Evolutionary conservation across 1,140 invertebrate species (phyloP), one percentile per base, ranked within the genome.

Genomic region (Varroa destructor): DNA sequence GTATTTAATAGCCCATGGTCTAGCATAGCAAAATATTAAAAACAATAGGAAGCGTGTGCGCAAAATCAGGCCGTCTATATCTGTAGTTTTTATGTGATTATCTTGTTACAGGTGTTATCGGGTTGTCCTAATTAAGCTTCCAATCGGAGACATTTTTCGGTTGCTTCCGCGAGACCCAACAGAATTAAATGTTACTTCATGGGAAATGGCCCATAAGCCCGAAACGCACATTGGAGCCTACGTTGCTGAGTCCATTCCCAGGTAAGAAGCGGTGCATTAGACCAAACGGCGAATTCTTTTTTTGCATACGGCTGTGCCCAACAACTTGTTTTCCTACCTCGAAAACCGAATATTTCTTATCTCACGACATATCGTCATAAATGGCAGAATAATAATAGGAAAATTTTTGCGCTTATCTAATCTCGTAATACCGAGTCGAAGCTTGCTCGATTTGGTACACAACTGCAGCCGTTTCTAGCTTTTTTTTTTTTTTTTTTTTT

Each of bases 221-320:
- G 61, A 72, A 37, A 46, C n/a, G 0, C 25, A 43, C 37, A 61
- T 73, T 40, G 76, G 76, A 71, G 76, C 76, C 70, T 77, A 77
- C 57, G 71, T 77, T 67, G 76, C 75, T 14, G 76, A 77, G 71
- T 74, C 76, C 37, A 74, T 76, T 70, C 67, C 72, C 43, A 75
- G 74, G 75, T 75, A 37, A 25, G 14, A 40, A 5, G 25, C 12
- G 25, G 12, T 36, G n/a, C 40, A 36, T 58, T 12, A 36, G 12
- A 10, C 55, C 55, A n/a, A 56, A 56, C 55, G 55, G 10, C 25
- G 25, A 25, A 51, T 51, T 51, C 46, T 25, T 51, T 5, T 51
- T 51, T 25, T 55, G 10, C 42, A 57, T 54, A 54, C 37, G 10
- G 46, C 14, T 70, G 12, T 70, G 25, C 25, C 42, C 40, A 70